These are phyloP conservation scores for Aythya baeri DNA, from an alignment of 2,113 vertebrate species.

Conservation along the genomic window DNA sequence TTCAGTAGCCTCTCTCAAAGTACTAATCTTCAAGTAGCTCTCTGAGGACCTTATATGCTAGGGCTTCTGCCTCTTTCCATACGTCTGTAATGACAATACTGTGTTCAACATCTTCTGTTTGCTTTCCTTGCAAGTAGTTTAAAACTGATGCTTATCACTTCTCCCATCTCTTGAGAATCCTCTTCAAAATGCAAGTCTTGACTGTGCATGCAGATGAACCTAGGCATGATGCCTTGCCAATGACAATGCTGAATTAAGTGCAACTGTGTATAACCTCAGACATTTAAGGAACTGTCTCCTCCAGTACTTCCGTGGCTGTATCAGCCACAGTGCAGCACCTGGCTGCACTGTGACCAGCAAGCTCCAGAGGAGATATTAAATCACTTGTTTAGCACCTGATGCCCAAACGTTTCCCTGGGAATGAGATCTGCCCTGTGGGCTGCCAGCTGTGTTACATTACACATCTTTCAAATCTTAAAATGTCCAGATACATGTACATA, in stretches of 20 bases:
- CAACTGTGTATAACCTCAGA: background rate
- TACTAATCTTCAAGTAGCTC: background rate
- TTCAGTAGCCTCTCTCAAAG: background rate
- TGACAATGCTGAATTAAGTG: background rate
- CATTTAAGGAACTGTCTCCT: background rate
- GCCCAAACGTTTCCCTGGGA: background rate
- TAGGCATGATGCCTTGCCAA: background rate
- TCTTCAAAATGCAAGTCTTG: background rate
- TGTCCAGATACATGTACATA: background rate
- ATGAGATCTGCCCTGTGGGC: background rate
- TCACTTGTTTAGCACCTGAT: background rate
- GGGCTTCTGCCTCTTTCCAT: background rate
- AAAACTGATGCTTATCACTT: background rate
- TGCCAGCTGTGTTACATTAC: background rate
- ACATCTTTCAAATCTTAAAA: background rate
- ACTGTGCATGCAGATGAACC: background rate
- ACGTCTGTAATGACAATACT: background rate
- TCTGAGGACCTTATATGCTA: background rate
- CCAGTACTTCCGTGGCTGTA: background rate
- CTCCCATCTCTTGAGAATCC: background rate
- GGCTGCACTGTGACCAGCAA: background rate
- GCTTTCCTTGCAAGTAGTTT: background rate
- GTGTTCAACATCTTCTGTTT: background rate
- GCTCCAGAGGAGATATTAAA: background rate
- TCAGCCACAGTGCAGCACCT: background rate